phyloP scores from a whole-genome alignment of 2,113 vertebrate genomes.

The Sialia sialis region DNA sequence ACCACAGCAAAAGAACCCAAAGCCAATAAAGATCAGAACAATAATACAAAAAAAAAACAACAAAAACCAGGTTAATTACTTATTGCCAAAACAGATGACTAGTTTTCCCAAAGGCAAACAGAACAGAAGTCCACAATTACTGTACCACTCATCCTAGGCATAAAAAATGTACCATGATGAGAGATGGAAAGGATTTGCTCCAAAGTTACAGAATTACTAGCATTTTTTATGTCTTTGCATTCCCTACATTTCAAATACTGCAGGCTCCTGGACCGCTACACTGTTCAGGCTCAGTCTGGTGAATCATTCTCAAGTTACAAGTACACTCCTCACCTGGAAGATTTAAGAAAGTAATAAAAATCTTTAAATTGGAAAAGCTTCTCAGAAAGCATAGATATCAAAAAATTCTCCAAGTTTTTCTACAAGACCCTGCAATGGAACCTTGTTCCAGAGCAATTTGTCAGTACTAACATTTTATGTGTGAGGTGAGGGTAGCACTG shows the following conservation, averaged over 20 bases:
- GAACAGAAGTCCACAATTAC: not conserved
- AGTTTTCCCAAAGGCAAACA: not conserved
- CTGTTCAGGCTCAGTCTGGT: not conserved
- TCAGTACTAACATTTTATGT: not conserved
- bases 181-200: not conserved
- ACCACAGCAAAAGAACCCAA: not conserved
- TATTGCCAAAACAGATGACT: not conserved
- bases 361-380: not conserved
- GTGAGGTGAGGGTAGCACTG: not conserved
- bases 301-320: not conserved
- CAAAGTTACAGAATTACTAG: not conserved
- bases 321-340: not conserved
- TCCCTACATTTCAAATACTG: not conserved
- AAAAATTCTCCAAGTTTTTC: not conserved
- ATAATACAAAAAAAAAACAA: not conserved
- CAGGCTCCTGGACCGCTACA: not conserved
- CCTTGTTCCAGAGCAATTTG: not conserved
- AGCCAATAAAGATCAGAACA: not conserved
- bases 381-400: not conserved
- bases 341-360: not conserved
- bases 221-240: not conserved
- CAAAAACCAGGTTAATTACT: not conserved
- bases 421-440: not conserved
- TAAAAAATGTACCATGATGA: not conserved
- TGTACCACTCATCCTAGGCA: not conserved